A percentile compares a stretch with the other conserved stretches of the same genome.
Conservation (phyloP, 2,888 invertebrate genomes). For the Andricus quercusramuli region DNA sequence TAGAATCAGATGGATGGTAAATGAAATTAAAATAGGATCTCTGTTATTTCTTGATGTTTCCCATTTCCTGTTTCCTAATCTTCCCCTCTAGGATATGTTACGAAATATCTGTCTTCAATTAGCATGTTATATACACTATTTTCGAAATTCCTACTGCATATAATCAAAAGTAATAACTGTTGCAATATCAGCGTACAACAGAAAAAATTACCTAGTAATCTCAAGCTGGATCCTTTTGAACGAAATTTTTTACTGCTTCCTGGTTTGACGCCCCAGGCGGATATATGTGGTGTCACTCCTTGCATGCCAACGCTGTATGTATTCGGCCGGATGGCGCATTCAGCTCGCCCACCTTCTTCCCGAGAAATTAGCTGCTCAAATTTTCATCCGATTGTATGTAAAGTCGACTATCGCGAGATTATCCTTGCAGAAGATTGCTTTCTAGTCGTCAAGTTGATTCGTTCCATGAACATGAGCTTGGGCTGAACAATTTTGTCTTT, state of each 20-base stretch:
- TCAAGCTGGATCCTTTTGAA: background rate
- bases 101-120: too few relatives aligned
- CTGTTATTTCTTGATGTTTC: too few relatives aligned
- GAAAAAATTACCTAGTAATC: background rate
- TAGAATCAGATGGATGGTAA: too few relatives aligned
- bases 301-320: slow-evolving; percentile 3
- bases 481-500: background rate
- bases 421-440: background rate
- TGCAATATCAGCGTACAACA: too few relatives aligned
- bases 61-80: too few relatives aligned
- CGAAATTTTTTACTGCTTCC: background rate
- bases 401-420: background rate
- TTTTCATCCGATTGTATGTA: slow-evolving; percentile 18
- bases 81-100: too few relatives aligned
- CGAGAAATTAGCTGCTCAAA: slow-evolving; percentile 2
- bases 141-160: too few relatives aligned
- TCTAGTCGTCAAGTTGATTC: background rate
- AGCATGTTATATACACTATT: too few relatives aligned
- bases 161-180: too few relatives aligned
- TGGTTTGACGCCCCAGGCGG: background rate
- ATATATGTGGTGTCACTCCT: background rate
- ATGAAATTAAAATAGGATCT: too few relatives aligned
- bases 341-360: slow-evolving; percentile 4
- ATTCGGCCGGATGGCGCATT: slow-evolving; percentile 4
- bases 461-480: background rate